Percentiles rank a stretch among this genome's conserved stretches.
phyloP scores from a whole-genome alignment of 2,797 vertebrate species.

The Sphaeramia orbicularis region DNA sequence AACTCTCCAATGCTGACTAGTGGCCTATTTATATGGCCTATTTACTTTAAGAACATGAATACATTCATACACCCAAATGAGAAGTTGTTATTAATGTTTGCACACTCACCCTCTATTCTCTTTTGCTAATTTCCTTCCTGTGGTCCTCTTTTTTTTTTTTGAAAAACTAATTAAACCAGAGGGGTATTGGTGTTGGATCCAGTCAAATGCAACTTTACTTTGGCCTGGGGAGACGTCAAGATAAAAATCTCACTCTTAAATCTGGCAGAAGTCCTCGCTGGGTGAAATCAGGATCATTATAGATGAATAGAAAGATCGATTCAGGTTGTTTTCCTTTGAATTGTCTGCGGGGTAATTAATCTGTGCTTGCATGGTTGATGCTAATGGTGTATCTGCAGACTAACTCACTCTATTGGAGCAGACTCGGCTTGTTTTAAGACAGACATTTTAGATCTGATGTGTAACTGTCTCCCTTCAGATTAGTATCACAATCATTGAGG shows the following conservation, averaged over 20 bases:
- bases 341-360: slow-evolving; percentile 15
- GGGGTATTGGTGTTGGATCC: slow-evolving; percentile 35
- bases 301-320: slow-evolving; percentile 2
- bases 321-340: slow-evolving; percentile 7
- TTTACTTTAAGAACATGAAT: slow-evolving; percentile 37
- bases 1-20: neutral
- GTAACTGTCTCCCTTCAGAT: slow-evolving; percentile 83
- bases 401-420: slow-evolving; percentile 1
- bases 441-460: slow-evolving; percentile 7
- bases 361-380: slow-evolving; percentile 20
- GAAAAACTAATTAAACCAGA: slow-evolving; percentile 60
- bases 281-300: slow-evolving; percentile 13
- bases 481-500: slow-evolving; percentile 94
- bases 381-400: neutral
- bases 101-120: slow-evolving; percentile 13
- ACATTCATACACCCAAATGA: neutral
- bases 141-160: slow-evolving; percentile 16
- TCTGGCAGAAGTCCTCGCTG: slow-evolving; percentile 7
- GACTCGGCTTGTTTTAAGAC: slow-evolving; percentile 3
- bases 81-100: neutral
- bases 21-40: slow-evolving; percentile 40
- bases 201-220: slow-evolving; percentile 11
- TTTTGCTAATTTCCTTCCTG: slow-evolving; percentile 4
- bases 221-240: slow-evolving; percentile 1
- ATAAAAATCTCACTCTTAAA: slow-evolving; percentile 8